These are phyloP conservation scores for Austrofundulus limnaeus DNA, from an alignment of 2,113 vertebrate genomes.

Conservation along the genomic window DNA sequence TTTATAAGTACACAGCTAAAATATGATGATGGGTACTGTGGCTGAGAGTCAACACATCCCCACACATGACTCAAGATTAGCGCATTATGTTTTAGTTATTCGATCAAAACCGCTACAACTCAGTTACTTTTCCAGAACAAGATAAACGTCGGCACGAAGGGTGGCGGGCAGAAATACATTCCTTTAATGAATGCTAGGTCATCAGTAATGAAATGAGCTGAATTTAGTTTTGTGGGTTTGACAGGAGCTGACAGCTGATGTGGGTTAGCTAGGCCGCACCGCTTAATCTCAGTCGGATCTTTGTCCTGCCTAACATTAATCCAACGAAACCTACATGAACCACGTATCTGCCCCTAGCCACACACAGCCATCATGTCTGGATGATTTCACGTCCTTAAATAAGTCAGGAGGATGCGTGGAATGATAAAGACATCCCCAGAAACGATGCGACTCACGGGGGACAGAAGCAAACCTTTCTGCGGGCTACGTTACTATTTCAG, in stretches of 20 bases:
- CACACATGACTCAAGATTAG: too few species aligned
- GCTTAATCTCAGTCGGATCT: slow-evolving; percentile 45
- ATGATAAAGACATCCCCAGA: slow-evolving; percentile 4
- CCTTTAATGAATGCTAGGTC: too few species aligned
- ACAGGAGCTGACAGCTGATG: slow-evolving; percentile 57
- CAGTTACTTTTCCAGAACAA: too few species aligned
- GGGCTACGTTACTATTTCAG: slow-evolving; percentile 80
- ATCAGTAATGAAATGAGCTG: background rate
- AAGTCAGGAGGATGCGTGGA: background rate
- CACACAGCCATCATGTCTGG: slow-evolving; percentile 5
- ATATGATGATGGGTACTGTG: too few species aligned
- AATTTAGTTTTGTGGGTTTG: slow-evolving; percentile 4
- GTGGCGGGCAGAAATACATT: too few species aligned
- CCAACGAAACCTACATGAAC: slow-evolving; percentile 42
- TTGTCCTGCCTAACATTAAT: slow-evolving; percentile 58
- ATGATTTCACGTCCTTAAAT: background rate
- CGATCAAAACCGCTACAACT: too few species aligned
- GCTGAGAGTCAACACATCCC: too few species aligned
- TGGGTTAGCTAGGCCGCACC: slow-evolving; percentile 40
- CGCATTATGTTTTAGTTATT: too few species aligned
- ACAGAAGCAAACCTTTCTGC: slow-evolving; percentile 15
- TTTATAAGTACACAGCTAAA: too few species aligned
- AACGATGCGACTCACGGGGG: background rate
- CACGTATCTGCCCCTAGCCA: slow-evolving; percentile 1
- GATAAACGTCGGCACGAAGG: too few species aligned